Conservation (phyloP, 1,140 invertebrate species). For the Zaprionus kolodkinae region DNA sequence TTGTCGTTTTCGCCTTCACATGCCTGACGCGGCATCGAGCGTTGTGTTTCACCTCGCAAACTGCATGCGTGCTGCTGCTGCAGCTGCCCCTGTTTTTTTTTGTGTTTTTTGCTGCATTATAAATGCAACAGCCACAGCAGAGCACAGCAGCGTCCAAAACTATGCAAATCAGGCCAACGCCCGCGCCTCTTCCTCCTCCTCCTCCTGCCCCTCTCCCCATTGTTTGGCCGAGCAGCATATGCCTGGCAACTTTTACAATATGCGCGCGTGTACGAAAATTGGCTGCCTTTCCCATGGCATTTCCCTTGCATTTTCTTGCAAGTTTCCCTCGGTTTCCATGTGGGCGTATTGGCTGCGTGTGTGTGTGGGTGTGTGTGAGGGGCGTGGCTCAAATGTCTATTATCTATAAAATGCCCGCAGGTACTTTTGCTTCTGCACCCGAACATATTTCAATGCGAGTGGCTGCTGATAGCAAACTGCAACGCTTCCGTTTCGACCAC, state of each 20-base stretch:
- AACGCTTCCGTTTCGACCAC: constrained; percentile 40
- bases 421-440: constrained; percentile 71
- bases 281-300: constrained; percentile 56
- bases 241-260: constrained; percentile 68
- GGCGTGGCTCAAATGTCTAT: constrained; percentile 68
- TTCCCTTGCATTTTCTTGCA: constrained; percentile 58
- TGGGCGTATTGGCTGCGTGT: not conserved
- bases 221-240: constrained; percentile 55
- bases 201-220: constrained; percentile 19
- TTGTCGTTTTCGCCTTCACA: constrained; percentile 13
- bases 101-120: constrained; percentile 59
- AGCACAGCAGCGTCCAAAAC: constrained; percentile 58
- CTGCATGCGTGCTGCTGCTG: constrained; percentile 69
- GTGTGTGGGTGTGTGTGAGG: constrained; percentile 16
- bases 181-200: not conserved
- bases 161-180: constrained; percentile 76
- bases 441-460: constrained; percentile 76
- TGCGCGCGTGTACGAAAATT: constrained; percentile 62
- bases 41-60: constrained; percentile 46
- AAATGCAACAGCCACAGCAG: constrained; percentile 62
- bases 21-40: constrained; percentile 36
- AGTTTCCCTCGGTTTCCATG: constrained; percentile 40
- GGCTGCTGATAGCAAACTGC: constrained; percentile 74
- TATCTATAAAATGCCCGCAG: constrained; percentile 80
- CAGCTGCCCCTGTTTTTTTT: constrained; percentile 10